A percentile compares a stretch with the other conserved stretches of the same genome.
Evolutionary conservation across 2,888 invertebrate species (phyloP).

Genomic region (Caenorhabditis wallacei): DNA sequence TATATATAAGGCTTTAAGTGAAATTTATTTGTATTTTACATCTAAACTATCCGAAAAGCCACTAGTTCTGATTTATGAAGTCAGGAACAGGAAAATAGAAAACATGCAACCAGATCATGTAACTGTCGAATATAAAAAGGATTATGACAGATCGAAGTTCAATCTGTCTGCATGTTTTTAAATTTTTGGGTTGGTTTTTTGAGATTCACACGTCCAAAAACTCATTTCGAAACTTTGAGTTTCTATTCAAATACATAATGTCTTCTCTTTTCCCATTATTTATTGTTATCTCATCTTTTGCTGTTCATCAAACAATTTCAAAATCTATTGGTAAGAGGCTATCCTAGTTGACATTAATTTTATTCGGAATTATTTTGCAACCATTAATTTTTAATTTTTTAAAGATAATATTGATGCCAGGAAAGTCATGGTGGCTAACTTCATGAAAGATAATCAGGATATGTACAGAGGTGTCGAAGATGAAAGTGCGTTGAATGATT

Average conservation of each 20-base stretch:
- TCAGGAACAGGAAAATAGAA: too few species aligned
- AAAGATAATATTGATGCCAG: constrained; percentile 11
- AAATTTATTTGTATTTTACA: too few species aligned
- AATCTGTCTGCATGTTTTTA: constrained; percentile 9
- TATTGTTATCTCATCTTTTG: background rate
- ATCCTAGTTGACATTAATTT: background rate
- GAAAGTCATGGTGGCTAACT: background rate
- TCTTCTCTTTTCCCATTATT: background rate
- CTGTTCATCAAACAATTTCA: background rate
- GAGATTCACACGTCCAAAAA: background rate
- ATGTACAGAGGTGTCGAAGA: constrained; percentile 1
- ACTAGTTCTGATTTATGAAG: too few species aligned
- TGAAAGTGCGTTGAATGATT: constrained; percentile 32
- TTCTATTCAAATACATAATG: background rate
- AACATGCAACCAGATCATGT: too few species aligned
- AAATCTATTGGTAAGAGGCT: background rate
- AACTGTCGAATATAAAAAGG: too few species aligned
- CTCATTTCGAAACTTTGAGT: background rate
- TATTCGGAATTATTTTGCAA: background rate
- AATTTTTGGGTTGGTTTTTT: constrained; percentile 8
- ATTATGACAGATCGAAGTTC: constrained; percentile 39
- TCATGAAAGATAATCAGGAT: constrained; percentile 16
- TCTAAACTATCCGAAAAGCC: too few species aligned
- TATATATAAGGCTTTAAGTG: too few species aligned
- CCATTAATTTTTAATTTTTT: background rate